Base-by-base conservation (phyloP, 2,888 invertebrate genomes). In the Sarcophaga subvicina region DNA sequence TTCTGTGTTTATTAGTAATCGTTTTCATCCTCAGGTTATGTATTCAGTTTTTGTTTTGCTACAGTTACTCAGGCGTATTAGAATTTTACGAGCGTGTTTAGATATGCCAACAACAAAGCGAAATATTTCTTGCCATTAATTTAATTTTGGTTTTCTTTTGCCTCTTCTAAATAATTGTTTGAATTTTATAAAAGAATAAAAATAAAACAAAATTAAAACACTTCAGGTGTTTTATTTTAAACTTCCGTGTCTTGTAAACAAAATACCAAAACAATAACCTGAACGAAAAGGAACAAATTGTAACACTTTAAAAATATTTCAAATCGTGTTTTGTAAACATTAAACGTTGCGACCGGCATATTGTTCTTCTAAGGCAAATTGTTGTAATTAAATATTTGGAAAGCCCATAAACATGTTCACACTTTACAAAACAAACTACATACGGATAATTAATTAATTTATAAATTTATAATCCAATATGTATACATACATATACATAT, bases 11-110 rank as follows among this genome's bases (percentile, higher is more conserved):
- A 37, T 37, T 37, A 37, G 37, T 37, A 37, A 37, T 37, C 37
- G 37, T 37, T 14, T 49, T 63, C 47, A 54, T 5, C 22, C 11
- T 66, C 54, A 54, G 54, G 54, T 54, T 54, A 54, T 54, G 5
- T 17, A 54, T 17, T 14, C 54, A 17, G 37, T 10, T 72, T 59
- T 80, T 70, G 54, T 66, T 45, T 75, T 20, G 37, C 59, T 12
- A 66, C 75, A 37, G 76, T 60, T 75, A 64, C 64, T 69, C 66
- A 71, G 60, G 76, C 80, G 49, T 59, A 75, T 22, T 66, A 66
- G 22, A 80, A 54, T 54, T 54, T 54, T 54, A 54, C 54, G 4
- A 54, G 54, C 54, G 54, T 14, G 54, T 54, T 17, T 54, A 14
- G 54, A 54, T 54, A 4, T 54, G 54, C 54, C 54, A 54, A 54